Percentiles rank a stretch among this genome's conserved stretches.
These are phyloP conservation scores for Darevskia mixta DNA, from an alignment of 2,797 vertebrate species.

Conservation along the genomic window DNA sequence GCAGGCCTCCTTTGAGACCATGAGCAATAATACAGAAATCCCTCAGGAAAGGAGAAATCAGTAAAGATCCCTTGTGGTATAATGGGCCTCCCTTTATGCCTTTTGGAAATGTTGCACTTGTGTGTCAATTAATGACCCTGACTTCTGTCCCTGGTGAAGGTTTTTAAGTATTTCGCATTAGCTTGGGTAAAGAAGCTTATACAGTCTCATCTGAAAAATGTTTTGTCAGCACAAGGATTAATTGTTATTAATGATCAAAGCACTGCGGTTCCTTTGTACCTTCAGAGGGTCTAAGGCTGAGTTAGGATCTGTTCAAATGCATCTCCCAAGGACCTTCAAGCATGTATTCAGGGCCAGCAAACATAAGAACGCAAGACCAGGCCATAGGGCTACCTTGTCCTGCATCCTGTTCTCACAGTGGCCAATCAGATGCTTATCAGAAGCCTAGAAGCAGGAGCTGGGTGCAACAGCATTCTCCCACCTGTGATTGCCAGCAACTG, in stretches of 20 bases:
- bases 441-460: no score
- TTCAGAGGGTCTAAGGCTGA: not conserved
- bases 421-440: no score
- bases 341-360: not conserved
- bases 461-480: no score
- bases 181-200: conserved; percentile 24
- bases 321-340: not conserved
- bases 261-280: not conserved
- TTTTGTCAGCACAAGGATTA: conserved; percentile 2
- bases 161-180: conserved; percentile 9
- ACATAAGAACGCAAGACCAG: no score
- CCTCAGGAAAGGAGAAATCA: not conserved
- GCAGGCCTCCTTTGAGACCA: conserved; percentile 17
- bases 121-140: conserved; percentile 6
- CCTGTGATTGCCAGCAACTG: no score
- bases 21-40: conserved; percentile 9
- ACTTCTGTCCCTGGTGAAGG: conserved; percentile 2
- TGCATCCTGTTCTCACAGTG: no score
- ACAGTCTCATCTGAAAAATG: conserved; percentile 9
- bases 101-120: conserved; percentile 12
- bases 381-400: no score
- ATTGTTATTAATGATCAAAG: not conserved
- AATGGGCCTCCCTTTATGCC: not conserved
- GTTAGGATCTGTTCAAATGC: conserved; percentile 1
- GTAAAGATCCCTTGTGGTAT: not conserved